Percentiles rank a stretch among this genome's conserved stretches.
phyloP scores from a whole-genome alignment of 2,113 vertebrate genomes.

The Gobius niger region DNA sequence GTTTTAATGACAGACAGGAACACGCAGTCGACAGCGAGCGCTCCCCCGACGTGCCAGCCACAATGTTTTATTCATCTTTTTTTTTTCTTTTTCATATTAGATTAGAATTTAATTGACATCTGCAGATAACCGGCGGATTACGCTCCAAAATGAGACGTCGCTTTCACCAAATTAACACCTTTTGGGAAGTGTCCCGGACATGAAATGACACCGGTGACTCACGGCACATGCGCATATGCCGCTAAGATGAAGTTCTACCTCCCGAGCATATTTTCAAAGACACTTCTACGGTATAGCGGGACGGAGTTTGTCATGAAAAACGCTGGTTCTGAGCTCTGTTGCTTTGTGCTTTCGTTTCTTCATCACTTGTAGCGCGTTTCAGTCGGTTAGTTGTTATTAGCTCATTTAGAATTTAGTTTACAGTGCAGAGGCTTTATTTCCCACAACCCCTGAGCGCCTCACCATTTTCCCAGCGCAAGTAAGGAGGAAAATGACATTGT shows the following conservation, averaged over 20 bases:
- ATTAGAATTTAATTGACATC: conserved; percentile 63
- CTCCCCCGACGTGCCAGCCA: conserved; percentile 49
- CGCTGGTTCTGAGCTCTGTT: too few relatives aligned
- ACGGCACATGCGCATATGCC: conserved; percentile 7
- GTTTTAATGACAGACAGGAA: conserved; percentile 50
- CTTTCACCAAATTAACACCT: conserved; percentile 51
- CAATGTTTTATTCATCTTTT: conserved; percentile 66
- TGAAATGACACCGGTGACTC: conserved; percentile 17
- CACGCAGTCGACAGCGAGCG: conserved; percentile 30
- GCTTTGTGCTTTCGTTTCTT: too few relatives aligned
- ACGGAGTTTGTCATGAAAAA: too few relatives aligned
- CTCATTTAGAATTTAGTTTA: too few relatives aligned
- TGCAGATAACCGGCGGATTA: conserved; percentile 52
- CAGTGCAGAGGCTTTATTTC: too few relatives aligned
- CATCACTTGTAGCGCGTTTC: too few relatives aligned
- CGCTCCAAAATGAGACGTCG: conserved; percentile 48
- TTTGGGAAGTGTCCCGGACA: conserved; percentile 30
- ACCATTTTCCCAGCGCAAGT: too few relatives aligned
- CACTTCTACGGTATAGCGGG: too few relatives aligned
- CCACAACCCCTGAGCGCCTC: too few relatives aligned
- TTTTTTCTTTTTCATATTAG: conserved; percentile 58
- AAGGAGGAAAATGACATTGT: too few relatives aligned
- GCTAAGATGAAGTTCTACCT: background rate
- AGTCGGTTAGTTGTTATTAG: too few relatives aligned
- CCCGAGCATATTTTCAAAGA: background rate